Evolutionary conservation across 2,888 invertebrate species (phyloP).

Genomic region (Tribolium freemani): DNA sequence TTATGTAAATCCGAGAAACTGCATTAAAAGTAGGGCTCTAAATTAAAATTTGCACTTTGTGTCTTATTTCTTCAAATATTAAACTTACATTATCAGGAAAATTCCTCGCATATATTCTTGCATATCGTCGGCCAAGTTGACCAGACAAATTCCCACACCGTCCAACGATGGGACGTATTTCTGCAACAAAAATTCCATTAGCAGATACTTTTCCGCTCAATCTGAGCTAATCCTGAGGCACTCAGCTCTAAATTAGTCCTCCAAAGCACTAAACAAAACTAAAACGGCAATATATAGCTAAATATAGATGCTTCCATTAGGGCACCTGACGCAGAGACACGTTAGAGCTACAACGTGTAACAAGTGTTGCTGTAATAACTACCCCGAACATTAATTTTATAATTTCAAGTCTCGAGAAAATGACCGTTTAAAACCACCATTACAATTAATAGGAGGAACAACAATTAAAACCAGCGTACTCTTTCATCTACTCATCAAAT

Average conservation of each 20-base stretch:
- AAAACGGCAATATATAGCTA: constrained; percentile 3
- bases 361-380: constrained; percentile 5
- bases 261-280: constrained; percentile 6
- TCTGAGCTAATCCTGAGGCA: background rate
- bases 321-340: constrained; percentile 3
- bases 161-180: constrained; percentile 68
- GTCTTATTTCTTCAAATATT: background rate
- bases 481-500: too few species aligned
- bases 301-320: background rate
- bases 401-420: background rate
- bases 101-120: constrained; percentile 77
- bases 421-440: background rate
- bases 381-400: constrained; percentile 7
- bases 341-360: background rate
- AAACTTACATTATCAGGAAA: constrained; percentile 76
- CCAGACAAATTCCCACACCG: constrained; percentile 75
- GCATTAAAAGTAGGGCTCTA: background rate
- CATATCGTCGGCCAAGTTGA: constrained; percentile 77
- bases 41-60: background rate
- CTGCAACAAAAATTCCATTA: constrained; percentile 63
- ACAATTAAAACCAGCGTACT: too few species aligned
- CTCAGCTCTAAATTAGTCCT: background rate
- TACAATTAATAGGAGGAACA: background rate
- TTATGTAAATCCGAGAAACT: background rate
- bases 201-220: background rate